Conservation (phyloP, 2,888 invertebrate species). For the Cremastinae sp. region DNA sequence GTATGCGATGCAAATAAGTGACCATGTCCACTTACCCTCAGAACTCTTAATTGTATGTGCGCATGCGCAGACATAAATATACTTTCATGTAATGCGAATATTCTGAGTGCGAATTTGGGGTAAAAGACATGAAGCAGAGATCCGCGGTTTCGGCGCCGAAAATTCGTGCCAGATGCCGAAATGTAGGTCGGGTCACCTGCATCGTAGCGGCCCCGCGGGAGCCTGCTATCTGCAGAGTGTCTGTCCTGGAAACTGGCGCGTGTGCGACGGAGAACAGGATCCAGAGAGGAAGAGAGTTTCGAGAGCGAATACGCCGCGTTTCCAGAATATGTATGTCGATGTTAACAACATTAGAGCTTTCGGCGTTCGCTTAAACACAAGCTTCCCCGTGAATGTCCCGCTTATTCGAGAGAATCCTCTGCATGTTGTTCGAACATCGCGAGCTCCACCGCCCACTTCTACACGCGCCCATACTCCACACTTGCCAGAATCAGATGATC, state of each 20-base stretch:
- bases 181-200: conserved; percentile 79
- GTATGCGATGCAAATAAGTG: too few relatives aligned
- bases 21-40: too few relatives aligned
- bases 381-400: neutral
- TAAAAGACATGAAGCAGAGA: conserved; percentile 26
- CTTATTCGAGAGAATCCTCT: too few relatives aligned
- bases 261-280: conserved; percentile 37
- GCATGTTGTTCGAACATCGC: too few relatives aligned
- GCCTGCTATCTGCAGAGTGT: conserved; percentile 64
- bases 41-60: neutral
- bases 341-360: conserved; percentile 61
- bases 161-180: conserved; percentile 73
- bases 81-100: neutral
- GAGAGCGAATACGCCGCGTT: conserved; percentile 45
- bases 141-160: conserved; percentile 64
- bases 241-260: conserved; percentile 52
- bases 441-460: too few relatives aligned
- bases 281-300: conserved; percentile 12
- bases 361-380: conserved; percentile 27
- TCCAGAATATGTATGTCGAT: conserved; percentile 59
- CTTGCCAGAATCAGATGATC: neutral
- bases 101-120: neutral
- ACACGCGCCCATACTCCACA: too few relatives aligned
- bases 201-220: conserved; percentile 70
- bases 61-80: neutral